phyloP scores from a whole-genome alignment of 2,113 vertebrate genomes.

The Mastomys coucha region DNA sequence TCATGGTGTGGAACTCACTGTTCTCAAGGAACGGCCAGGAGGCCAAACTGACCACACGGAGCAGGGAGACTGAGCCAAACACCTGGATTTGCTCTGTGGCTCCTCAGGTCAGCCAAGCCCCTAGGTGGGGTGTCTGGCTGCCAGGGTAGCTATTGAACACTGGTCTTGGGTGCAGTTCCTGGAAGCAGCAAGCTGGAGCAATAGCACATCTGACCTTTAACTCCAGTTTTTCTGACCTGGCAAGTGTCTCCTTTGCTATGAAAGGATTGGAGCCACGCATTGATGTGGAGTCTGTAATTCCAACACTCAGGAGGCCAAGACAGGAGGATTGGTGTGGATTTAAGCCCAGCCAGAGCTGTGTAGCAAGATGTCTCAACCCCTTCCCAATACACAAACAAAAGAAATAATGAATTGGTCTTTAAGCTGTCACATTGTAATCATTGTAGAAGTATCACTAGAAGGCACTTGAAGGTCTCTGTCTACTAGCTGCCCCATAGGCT shows the following conservation, averaged over 20 bases:
- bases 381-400: not conserved
- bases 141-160: not conserved
- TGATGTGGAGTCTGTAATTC: not conserved
- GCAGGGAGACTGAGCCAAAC: not conserved
- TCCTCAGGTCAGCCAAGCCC: not conserved
- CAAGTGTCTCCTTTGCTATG: not conserved
- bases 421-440: no score
- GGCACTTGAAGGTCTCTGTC: not conserved
- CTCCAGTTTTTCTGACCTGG: not conserved
- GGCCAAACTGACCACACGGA: no score
- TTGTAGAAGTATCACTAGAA: not conserved
- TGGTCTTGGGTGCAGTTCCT: not conserved
- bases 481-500: no score
- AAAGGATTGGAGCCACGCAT: not conserved
- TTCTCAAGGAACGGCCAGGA: not conserved
- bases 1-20: not conserved
- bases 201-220: not conserved
- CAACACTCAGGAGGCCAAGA: not conserved
- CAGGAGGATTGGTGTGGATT: not conserved
- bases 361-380: not conserved
- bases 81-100: not conserved
- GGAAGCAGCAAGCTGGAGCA: not conserved
- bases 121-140: not conserved
- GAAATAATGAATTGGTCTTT: not conserved
- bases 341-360: not conserved